Conservation (phyloP, 2,888 invertebrate genomes). For the Oegoconia quadripuncta region DNA sequence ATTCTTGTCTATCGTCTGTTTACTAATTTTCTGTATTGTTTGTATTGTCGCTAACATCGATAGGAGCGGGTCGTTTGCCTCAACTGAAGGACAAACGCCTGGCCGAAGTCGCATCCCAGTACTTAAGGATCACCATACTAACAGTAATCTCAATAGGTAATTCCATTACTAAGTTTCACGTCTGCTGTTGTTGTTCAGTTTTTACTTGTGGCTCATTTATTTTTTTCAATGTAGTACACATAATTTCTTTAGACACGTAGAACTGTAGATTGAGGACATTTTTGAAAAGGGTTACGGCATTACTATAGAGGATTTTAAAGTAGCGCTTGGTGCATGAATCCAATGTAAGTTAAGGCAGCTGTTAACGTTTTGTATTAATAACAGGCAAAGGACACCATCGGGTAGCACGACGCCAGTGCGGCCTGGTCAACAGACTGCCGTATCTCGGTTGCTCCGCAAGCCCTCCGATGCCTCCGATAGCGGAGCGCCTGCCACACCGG, state of each 20-base stretch:
- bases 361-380: conserved; percentile 21
- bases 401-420: conserved; percentile 86
- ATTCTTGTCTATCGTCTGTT: conserved; percentile 44
- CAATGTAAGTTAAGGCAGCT: conserved; percentile 4
- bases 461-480: conserved; percentile 85
- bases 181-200: conserved; percentile 10
- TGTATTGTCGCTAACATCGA: conserved; percentile 69
- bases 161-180: conserved; percentile 22
- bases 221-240: background rate
- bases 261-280: background rate
- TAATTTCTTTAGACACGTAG: background rate
- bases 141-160: conserved; percentile 74
- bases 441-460: conserved; percentile 81
- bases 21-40: conserved; percentile 62
- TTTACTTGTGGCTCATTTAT: no score
- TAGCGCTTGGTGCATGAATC: conserved; percentile 24
- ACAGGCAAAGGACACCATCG: conserved; percentile 87
- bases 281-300: background rate
- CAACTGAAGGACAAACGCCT: conserved; percentile 71
- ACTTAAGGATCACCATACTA: conserved; percentile 73
- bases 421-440: conserved; percentile 80
- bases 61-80: conserved; percentile 76
- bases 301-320: background rate
- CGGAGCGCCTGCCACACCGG: conserved; percentile 70
- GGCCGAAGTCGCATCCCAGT: conserved; percentile 74